Base-by-base conservation (phyloP, 1,140 invertebrate genomes). In the Adelges cooleyi region DNA sequence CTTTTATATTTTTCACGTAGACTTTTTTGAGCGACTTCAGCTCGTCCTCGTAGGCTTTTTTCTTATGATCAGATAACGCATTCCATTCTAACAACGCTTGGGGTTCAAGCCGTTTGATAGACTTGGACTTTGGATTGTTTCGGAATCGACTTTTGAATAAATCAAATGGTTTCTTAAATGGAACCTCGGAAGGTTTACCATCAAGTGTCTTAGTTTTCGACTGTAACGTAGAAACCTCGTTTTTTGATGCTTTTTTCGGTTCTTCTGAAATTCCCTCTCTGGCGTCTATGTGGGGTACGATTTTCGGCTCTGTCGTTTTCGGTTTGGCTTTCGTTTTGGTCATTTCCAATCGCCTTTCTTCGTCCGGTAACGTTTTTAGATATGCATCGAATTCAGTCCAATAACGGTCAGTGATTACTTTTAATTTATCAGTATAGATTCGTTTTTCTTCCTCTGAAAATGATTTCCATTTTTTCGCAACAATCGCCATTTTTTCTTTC, bases 131-230 rank as follows among this genome's bases (percentile, higher is more conserved):
- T 59, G n/a, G n/a, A n/a, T n/a, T n/a, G n/a, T n/a, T n/a, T n/a
- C n/a, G n/a, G n/a, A n/a, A n/a, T n/a, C n/a, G n/a, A 59, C 53
- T 59, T 59, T 23, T 44, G 40, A 42, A 59, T 59, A 59, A 44
- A 25, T 59, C 53, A 59, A 59, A 59, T 18, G 53, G 36, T 42
- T 59, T 59, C 20, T 44, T 44, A 25, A 3, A 59, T 25, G 53
- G 53, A 13, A 59, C 10, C 2, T 15, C 8, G 25, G 11, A 27
- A 25, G 53, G 53, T 17, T 44, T 40, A 59, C 44, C 44, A 42
- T 44, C 23, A 42, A 59, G 44, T 3, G 10, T 59, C 3, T 44
- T 59, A 27, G 22, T 42, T 44, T 59, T 59, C 18, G 13, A 11
- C 10, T 59, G 40, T 11, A 25, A 27, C 29, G 25, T 44, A 13